A percentile compares a stretch with the other conserved stretches of the same genome.
phyloP scores from a whole-genome alignment of 2,113 vertebrate genomes.

The Rhynchomys soricoides region DNA sequence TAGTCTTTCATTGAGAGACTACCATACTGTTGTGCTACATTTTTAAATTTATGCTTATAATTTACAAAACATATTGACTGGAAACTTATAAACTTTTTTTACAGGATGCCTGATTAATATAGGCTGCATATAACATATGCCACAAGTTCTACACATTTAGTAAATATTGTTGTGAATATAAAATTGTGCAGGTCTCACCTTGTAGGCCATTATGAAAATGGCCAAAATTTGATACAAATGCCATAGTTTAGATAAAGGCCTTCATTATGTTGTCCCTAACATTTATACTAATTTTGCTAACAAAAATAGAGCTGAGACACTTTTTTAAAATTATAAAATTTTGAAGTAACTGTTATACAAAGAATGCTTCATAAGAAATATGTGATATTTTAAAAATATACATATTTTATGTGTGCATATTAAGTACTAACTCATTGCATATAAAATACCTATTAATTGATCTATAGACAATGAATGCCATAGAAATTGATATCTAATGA shows the following conservation, averaged over 20 bases:
- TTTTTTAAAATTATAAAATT: neutral
- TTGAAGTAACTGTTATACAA: constrained; percentile 26
- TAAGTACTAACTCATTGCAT: neutral
- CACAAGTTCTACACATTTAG: neutral
- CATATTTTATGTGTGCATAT: neutral
- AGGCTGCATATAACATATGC: neutral
- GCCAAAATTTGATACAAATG: neutral
- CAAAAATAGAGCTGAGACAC: neutral
- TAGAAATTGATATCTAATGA: neutral
- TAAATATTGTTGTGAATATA: neutral
- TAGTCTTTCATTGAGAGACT: neutral
- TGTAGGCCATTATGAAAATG: neutral
- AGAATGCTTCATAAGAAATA: neutral
- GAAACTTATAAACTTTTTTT: neutral
- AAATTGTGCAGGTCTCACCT: neutral
- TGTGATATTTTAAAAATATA: neutral
- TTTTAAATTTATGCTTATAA: neutral
- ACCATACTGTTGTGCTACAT: neutral
- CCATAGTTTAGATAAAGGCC: neutral
- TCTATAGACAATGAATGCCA: neutral
- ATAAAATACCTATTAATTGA: neutral
- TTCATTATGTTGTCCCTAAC: neutral
- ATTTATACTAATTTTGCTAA: constrained; percentile 32
- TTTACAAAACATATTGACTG: neutral
- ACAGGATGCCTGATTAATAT: neutral